Evolutionary conservation across 2,888 invertebrate genomes (phyloP).

Genomic region (Pyrrhia umbra): DNA sequence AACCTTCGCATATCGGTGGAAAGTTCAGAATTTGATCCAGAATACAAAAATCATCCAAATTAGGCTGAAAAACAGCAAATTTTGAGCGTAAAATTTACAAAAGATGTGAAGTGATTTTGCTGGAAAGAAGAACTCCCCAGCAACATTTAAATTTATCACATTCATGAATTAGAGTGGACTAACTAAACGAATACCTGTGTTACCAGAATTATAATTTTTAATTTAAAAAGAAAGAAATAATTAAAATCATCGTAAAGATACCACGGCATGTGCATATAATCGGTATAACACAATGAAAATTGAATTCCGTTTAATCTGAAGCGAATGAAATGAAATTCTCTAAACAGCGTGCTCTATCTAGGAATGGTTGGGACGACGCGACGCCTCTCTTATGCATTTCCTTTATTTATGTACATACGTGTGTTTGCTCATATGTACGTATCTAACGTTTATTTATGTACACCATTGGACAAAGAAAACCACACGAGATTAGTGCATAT

Average conservation of each 20-base stretch:
- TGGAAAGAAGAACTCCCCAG: too few relatives aligned
- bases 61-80: too few relatives aligned
- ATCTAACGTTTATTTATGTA: constrained; percentile 46
- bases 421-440: constrained; percentile 60
- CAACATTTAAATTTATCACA: constrained; percentile 24
- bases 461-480: constrained; percentile 51
- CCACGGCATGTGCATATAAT: constrained; percentile 55
- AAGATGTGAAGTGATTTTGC: too few relatives aligned
- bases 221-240: too few relatives aligned
- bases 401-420: constrained; percentile 63
- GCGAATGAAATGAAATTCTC: constrained; percentile 82
- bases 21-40: too few relatives aligned
- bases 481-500: constrained; percentile 47
- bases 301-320: constrained; percentile 81
- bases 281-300: constrained; percentile 75
- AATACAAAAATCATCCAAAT: too few relatives aligned
- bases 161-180: constrained; percentile 1
- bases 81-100: too few relatives aligned
- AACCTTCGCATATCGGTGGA: constrained; percentile 1
- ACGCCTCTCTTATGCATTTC: constrained; percentile 70
- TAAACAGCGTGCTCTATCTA: constrained; percentile 83
- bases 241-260: constrained; percentile 30
- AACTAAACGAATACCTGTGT: too few relatives aligned
- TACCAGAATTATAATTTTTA: too few relatives aligned
- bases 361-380: constrained; percentile 71